Evolutionary conservation across 2,797 vertebrate species (phyloP).

Genomic region (Aulostomus chinensis): DNA sequence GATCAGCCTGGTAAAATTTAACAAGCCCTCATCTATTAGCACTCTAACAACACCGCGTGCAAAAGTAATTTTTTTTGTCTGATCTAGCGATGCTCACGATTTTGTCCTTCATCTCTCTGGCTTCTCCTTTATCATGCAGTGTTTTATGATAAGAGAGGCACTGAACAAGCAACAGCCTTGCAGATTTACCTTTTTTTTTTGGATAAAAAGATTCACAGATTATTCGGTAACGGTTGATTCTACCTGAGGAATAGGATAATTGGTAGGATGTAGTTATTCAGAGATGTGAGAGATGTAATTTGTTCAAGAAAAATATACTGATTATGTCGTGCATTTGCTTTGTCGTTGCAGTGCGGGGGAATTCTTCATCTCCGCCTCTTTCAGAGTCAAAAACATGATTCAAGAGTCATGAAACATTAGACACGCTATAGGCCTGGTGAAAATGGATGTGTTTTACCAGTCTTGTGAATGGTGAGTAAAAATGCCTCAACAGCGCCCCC

Average conservation of each 20-base stretch:
- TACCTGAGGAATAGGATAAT: neutral
- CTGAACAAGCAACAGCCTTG: neutral
- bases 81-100: constrained; percentile 7
- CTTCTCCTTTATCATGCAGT: constrained; percentile 2
- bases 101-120: neutral
- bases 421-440: no score
- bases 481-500: no score
- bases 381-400: no score
- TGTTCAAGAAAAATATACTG: no score
- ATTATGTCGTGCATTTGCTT: no score
- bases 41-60: constrained; percentile 13
- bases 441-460: no score
- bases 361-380: no score
- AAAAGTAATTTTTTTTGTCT: constrained; percentile 26
- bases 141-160: neutral
- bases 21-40: constrained; percentile 24
- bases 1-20: constrained; percentile 25
- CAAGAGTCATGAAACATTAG: no score
- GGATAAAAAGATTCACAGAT: neutral
- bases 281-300: no score
- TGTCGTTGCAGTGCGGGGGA: no score
- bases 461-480: no score
- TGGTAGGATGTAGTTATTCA: constrained; percentile 1
- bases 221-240: neutral
- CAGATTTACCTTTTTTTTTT: neutral